Conservation (phyloP, 2,113 vertebrate species). For the Choloepus hoffmanni region DNA sequence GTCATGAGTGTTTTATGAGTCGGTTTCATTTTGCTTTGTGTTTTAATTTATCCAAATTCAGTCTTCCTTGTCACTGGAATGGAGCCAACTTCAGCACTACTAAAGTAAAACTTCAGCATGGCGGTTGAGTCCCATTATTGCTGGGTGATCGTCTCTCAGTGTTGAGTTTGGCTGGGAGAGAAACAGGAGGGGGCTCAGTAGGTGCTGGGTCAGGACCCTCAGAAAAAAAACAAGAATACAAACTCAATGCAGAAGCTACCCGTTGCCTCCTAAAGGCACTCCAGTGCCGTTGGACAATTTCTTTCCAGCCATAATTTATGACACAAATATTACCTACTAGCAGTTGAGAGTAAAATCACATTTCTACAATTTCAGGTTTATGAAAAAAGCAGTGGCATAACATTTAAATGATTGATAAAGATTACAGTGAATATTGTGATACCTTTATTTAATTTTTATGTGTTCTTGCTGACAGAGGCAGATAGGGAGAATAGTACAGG, state of each 20-base stretch:
- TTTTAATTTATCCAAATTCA: background rate
- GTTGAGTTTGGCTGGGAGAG: background rate
- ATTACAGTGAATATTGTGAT: background rate
- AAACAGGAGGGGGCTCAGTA: fast-evolving
- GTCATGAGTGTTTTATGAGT: no score
- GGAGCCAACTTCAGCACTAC: background rate
- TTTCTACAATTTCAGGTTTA: background rate
- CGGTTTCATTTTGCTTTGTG: background rate
- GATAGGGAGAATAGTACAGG: background rate
- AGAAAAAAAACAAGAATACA: background rate
- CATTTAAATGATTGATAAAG: background rate
- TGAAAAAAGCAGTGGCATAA: background rate
- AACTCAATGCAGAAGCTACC: background rate
- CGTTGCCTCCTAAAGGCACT: background rate
- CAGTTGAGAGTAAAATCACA: background rate
- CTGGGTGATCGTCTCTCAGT: background rate
- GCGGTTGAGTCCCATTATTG: fast-evolving
- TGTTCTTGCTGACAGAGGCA: background rate
- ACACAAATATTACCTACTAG: background rate
- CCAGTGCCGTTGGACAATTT: no score
- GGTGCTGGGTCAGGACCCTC: background rate
- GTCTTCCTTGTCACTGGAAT: background rate
- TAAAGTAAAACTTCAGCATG: no score
- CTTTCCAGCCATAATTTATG: background rate
- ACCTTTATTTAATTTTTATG: background rate